A percentile compares a stretch with the other conserved stretches of the same genome.
These are phyloP conservation scores for Perizoma flavofasciatum DNA, from an alignment of 2,888 invertebrate genomes.

Conservation along the genomic window DNA sequence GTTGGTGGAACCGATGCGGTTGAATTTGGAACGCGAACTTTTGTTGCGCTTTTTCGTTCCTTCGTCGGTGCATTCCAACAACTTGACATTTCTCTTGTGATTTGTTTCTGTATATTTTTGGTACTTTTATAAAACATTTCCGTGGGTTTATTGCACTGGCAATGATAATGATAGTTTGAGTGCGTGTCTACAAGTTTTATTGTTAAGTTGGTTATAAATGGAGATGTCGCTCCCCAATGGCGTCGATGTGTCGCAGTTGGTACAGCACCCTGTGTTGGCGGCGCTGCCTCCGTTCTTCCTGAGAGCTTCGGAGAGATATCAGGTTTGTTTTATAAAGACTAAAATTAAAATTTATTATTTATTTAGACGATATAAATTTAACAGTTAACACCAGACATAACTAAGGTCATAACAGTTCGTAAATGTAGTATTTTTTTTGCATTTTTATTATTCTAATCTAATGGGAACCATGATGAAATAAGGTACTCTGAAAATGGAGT, in stretches of 20 bases:
- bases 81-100: neutral
- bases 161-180: conserved; percentile 34
- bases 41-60: conserved; percentile 24
- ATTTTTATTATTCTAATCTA: too few relatives aligned
- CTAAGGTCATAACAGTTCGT: too few relatives aligned
- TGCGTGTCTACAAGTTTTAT: conserved; percentile 38
- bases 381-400: too few relatives aligned
- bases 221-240: conserved; percentile 93
- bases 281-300: conserved; percentile 94
- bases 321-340: conserved; percentile 66
- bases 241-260: conserved; percentile 93
- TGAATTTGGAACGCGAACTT: conserved; percentile 34
- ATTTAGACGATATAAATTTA: too few relatives aligned
- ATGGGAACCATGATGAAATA: too few relatives aligned
- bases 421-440: too few relatives aligned
- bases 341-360: too few relatives aligned
- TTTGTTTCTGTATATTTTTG: conserved; percentile 10
- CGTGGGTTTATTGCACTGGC: conserved; percentile 11
- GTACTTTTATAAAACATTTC: conserved; percentile 14
- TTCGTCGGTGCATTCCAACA: neutral
- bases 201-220: conserved; percentile 46
- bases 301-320: conserved; percentile 95
- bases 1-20: conserved; percentile 45
- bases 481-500: too few relatives aligned
- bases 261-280: conserved; percentile 93